Evolutionary conservation across 2,888 invertebrate genomes (phyloP).

Genomic region (Lepas anatifera): DNA sequence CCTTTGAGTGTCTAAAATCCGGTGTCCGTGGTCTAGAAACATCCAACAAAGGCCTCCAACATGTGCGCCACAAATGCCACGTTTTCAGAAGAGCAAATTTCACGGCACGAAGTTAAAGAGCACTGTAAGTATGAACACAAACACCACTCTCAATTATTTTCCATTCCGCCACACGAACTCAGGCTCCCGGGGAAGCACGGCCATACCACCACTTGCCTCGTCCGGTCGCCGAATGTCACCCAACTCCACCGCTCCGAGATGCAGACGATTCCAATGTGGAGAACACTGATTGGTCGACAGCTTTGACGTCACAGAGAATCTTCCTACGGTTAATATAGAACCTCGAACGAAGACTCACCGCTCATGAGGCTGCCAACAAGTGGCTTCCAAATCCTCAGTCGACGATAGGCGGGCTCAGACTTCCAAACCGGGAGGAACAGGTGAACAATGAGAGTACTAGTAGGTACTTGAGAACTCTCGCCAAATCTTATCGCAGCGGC

Average conservation of each 20-base stretch:
- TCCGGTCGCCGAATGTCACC: neutral
- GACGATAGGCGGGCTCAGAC: no score
- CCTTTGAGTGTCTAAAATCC: neutral
- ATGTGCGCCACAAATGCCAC: neutral
- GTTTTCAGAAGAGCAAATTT: neutral
- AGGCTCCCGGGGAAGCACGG: no score
- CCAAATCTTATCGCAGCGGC: no score
- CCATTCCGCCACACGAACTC: neutral
- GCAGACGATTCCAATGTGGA: constrained; percentile 6
- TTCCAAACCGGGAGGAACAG: no score
- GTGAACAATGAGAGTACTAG: no score
- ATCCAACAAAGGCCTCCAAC: neutral
- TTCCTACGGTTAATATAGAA: neutral
- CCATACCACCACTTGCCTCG: neutral
- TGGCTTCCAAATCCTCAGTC: neutral
- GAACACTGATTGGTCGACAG: neutral
- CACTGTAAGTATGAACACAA: neutral
- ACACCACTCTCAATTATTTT: neutral
- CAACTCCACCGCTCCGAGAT: neutral
- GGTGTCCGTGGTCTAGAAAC: neutral
- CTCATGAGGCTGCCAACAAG: neutral
- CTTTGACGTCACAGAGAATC: neutral
- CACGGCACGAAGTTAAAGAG: neutral
- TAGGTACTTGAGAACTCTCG: no score
- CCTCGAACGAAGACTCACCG: neutral